phyloP scores from a whole-genome alignment of 92 coral and sea anemone species.

The Umimayanthus kanabou region DNA sequence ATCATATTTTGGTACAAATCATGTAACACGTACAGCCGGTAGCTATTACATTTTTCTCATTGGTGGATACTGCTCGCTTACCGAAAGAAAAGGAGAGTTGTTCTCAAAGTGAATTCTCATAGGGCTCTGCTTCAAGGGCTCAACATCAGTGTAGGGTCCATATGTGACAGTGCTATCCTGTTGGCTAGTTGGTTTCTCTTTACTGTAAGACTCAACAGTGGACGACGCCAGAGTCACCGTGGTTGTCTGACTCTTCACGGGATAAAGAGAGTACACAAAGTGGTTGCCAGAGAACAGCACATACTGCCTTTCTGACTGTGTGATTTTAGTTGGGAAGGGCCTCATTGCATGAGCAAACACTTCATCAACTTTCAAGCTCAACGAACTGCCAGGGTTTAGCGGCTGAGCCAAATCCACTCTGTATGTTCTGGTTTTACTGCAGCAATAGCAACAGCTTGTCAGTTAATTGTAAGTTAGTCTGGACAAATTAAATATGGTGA shows the following conservation, averaged over 20 bases:
- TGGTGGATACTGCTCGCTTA: constrained; percentile 45
- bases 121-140: constrained; percentile 67
- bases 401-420: constrained; percentile 62
- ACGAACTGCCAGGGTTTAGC: constrained; percentile 66
- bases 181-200: constrained; percentile 79
- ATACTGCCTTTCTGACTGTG: constrained; percentile 88
- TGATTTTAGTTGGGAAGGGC: constrained; percentile 88
- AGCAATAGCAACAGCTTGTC: constrained; percentile 7
- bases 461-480: not conserved
- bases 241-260: constrained; percentile 79
- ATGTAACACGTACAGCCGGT: too few relatives aligned
- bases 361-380: constrained; percentile 73
- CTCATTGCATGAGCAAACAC: constrained; percentile 89
- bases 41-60: too few relatives aligned
- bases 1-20: too few relatives aligned
- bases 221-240: constrained; percentile 87
- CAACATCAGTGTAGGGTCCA: constrained; percentile 87
- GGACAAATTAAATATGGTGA: too few relatives aligned
- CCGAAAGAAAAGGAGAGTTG: constrained; percentile 93
- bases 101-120: constrained; percentile 97
- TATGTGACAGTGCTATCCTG: constrained; percentile 82
- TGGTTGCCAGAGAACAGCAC: constrained; percentile 96
- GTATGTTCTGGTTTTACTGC: constrained; percentile 74
- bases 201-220: constrained; percentile 85
- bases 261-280: constrained; percentile 79